phyloP scores from a whole-genome alignment of 2,113 vertebrate species.

The Podilymbus podiceps region DNA sequence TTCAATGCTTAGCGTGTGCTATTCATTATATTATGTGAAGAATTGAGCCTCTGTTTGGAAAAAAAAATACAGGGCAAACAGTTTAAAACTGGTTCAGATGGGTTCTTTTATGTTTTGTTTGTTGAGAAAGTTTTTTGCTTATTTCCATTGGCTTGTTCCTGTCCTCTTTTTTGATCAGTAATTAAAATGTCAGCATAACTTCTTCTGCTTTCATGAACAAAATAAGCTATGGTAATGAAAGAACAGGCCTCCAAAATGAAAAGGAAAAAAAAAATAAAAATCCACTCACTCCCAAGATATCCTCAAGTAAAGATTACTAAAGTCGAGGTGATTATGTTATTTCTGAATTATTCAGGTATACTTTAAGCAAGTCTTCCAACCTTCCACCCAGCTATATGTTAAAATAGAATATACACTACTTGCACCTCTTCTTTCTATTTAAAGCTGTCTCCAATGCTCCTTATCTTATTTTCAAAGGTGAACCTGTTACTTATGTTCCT shows the following conservation, averaged over 20 bases:
- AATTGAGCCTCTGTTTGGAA: slow-evolving; percentile 20
- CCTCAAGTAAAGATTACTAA: background rate
- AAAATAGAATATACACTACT: background rate
- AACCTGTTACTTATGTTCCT: background rate
- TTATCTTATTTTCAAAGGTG: background rate
- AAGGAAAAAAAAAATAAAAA: background rate
- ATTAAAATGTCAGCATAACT: background rate
- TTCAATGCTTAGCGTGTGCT: slow-evolving; percentile 34
- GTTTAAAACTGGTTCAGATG: background rate
- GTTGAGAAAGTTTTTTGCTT: background rate
- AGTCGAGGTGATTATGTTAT: background rate
- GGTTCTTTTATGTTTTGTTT: background rate
- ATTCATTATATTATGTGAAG: slow-evolving; percentile 56
- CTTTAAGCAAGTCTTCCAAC: background rate
- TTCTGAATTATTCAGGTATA: background rate
- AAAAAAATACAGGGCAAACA: background rate
- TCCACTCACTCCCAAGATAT: background rate
- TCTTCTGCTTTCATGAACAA: background rate
- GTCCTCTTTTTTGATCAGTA: background rate
- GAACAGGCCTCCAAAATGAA: background rate
- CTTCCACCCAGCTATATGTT: background rate
- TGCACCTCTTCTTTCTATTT: background rate
- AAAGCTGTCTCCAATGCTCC: background rate
- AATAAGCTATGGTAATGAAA: background rate
- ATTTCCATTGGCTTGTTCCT: background rate